Evolutionary conservation across 1,140 invertebrate genomes (phyloP).

Genomic region (Anastrepha obliqua): DNA sequence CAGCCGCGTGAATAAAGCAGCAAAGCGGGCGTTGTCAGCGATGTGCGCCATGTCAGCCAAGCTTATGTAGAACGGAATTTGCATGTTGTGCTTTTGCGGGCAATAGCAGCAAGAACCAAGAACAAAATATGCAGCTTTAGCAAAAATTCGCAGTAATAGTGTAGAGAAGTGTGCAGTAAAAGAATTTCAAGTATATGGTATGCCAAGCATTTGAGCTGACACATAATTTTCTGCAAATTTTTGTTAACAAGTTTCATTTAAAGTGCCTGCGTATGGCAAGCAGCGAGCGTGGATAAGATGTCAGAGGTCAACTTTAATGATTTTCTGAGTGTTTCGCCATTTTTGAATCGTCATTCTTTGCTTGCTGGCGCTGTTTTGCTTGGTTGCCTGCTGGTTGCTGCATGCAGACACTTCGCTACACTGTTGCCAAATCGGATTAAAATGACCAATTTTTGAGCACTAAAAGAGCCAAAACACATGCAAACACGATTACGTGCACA

Average conservation of each 20-base stretch:
- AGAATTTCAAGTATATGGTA: neutral
- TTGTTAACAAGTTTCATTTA: neutral
- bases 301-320: slow-evolving; percentile 36
- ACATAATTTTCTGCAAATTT: neutral
- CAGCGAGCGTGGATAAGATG: neutral
- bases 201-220: neutral
- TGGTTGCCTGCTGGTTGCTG: neutral
- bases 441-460: neutral
- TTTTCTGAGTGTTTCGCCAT: neutral
- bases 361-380: neutral
- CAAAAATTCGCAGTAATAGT: neutral
- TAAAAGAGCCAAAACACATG: neutral
- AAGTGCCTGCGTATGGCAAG: neutral
- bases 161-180: neutral
- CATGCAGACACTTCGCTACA: neutral
- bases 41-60: neutral
- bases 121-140: no score
- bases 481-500: neutral
- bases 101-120: no score
- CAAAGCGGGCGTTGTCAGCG: no score
- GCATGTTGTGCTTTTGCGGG: no score
- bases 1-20: neutral
- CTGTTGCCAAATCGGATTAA: slow-evolving; percentile 3
- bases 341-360: neutral
- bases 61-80: neutral